phyloP scores from a whole-genome alignment of 2,113 vertebrate species.

The Aegotheles bennettii region DNA sequence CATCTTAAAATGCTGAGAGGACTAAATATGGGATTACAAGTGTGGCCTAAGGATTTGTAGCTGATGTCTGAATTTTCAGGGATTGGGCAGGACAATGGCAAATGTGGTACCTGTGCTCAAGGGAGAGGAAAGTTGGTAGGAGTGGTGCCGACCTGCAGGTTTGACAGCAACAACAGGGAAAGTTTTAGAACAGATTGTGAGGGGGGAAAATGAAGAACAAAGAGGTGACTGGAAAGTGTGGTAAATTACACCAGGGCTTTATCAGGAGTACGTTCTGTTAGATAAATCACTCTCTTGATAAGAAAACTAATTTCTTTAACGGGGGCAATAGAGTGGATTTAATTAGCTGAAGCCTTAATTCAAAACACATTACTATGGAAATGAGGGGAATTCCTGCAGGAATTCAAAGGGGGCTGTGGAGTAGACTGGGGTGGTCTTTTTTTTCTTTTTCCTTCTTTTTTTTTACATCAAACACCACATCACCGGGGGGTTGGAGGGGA shows the following conservation, averaged over 20 bases:
- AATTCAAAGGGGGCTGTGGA: not conserved
- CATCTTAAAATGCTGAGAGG: not conserved
- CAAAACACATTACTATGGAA: not conserved
- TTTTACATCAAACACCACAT: not conserved
- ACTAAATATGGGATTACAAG: not conserved
- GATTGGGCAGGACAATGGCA: not conserved
- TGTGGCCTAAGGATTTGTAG: not conserved
- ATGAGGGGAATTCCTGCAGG: not conserved
- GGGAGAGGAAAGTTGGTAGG: not conserved
- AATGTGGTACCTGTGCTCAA: not conserved
- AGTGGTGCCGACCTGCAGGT: not conserved
- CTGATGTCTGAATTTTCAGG: not conserved
- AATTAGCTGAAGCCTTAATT: not conserved
- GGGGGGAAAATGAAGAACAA: not conserved
- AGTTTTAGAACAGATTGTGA: not conserved
- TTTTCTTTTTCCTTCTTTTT: rapidly evolving
- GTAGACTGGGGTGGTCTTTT: not conserved
- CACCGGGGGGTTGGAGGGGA: not conserved
- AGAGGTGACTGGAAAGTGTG: not conserved
- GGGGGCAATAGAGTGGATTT: not conserved
- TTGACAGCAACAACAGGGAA: no score
- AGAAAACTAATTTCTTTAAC: not conserved
- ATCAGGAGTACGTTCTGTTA: not conserved
- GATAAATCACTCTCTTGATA: not conserved
- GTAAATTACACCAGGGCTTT: not conserved